Percentiles rank a stretch among this genome's conserved stretches.
Conservation (phyloP, 1,140 invertebrate species). For the Brachionus rotundiformis region DNA sequence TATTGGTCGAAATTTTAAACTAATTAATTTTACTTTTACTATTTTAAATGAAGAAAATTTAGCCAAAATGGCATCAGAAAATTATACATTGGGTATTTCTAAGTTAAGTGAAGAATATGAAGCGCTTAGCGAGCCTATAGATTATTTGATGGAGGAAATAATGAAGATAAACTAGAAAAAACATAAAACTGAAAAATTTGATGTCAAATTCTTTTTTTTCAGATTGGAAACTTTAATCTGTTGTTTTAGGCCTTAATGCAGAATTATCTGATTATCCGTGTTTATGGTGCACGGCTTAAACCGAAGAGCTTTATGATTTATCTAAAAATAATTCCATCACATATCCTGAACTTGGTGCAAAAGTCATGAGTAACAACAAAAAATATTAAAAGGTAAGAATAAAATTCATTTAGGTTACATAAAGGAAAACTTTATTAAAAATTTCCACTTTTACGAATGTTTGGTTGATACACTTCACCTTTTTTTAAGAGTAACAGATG, state of each 20-base stretch:
- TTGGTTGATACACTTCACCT: too few species aligned
- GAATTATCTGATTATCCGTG: background rate
- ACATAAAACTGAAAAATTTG: background rate
- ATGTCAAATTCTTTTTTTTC: background rate
- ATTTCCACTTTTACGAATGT: too few species aligned
- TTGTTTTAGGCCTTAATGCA: background rate
- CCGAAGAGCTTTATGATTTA: too few species aligned
- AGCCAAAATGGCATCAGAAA: background rate
- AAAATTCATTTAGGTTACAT: background rate
- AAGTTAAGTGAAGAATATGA: constrained; percentile 1
- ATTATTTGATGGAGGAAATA: background rate
- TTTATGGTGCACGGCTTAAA: too few species aligned
- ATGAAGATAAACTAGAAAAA: background rate
- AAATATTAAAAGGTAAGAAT: background rate
- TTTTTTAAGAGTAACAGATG: background rate
- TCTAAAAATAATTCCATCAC: too few species aligned
- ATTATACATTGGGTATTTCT: background rate
- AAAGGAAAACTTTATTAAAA: background rate
- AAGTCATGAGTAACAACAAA: background rate
- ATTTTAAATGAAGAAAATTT: background rate
- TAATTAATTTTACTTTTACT: constrained; percentile 29
- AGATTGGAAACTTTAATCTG: background rate
- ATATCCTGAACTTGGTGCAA: too few species aligned
- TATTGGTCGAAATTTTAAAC: background rate
- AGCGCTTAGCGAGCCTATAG: background rate